Conservation (phyloP, 2,113 vertebrate genomes). For the Lucifuga dentata region DNA sequence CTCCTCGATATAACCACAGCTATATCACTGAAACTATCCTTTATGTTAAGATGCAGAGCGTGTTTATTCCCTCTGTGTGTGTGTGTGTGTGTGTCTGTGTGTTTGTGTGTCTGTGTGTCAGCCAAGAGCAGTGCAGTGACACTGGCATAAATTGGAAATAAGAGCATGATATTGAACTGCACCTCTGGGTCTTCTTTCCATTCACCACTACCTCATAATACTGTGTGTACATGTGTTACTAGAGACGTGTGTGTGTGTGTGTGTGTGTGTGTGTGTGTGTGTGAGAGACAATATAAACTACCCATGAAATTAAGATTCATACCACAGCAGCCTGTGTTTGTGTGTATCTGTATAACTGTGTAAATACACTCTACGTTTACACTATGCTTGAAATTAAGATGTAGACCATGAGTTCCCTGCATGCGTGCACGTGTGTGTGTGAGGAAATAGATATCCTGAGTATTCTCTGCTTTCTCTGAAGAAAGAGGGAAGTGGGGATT, state of each 20-base stretch:
- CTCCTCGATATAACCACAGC: neutral
- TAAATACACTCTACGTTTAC: constrained; percentile 29
- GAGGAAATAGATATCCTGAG: constrained; percentile 5
- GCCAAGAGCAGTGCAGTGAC: constrained; percentile 15
- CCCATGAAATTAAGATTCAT: constrained; percentile 57
- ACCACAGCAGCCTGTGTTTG: constrained; percentile 2
- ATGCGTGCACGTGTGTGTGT: constrained; percentile 1
- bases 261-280: constrained; percentile 9
- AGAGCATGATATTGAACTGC: constrained; percentile 39
- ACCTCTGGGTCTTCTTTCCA: constrained; percentile 41
- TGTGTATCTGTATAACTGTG: constrained; percentile 24
- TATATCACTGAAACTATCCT: constrained; percentile 1
- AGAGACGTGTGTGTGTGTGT: neutral
- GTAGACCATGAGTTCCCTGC: constrained; percentile 1
- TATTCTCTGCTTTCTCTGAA: constrained; percentile 13
- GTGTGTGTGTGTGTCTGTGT: constrained; percentile 2
- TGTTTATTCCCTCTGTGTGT: neutral
- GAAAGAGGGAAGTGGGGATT: constrained; percentile 21
- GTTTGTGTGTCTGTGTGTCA: constrained; percentile 11
- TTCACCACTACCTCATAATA: constrained; percentile 23
- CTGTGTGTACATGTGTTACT: neutral
- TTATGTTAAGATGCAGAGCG: neutral
- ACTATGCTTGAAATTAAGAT: constrained; percentile 58
- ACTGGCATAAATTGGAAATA: constrained; percentile 46
- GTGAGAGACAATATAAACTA: constrained; percentile 40